Base-by-base conservation (phyloP, 1,140 invertebrate species). In the Eumeta japonica region DNA sequence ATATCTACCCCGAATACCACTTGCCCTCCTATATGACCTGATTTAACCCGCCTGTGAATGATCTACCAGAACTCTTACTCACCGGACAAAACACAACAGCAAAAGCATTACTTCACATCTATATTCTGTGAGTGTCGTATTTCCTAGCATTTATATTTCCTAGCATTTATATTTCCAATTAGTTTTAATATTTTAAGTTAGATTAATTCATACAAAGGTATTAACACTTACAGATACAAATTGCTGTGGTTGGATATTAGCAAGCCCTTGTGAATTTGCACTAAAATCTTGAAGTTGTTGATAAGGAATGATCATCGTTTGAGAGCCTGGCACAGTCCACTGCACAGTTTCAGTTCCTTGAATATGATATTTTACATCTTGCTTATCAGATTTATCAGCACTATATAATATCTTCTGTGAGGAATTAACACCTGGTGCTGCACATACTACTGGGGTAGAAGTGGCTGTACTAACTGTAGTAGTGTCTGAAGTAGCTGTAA, bases 341-440 rank as follows among this genome's bases (percentile, higher is more conserved):
- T 73, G 68, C 47, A 73, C 64, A 4, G 59, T 59, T n/a, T 73
- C 68, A 16, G 58, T 46, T 4, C 66, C 66, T 51, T 73, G 68
- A 35, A 73, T 65, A 28, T 72, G 67, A 39, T 71, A 73, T 32
- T 68, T 71, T 1, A 71, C 46, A 36, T 73, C 68, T n/a, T n/a
- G n/a, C 46, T 70, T 73, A 40, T 73, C 67, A 12, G 61, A 63
- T 37, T 73, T 73, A 28, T 73, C 68, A 5, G 64, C 67, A 39
- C 64, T 68, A 37, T 71, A 74, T 16, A 71, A 41, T n/a, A 71
- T 64, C 46, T 74, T 71, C 39, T 74, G 68, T 34, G 62, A 71
- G 3, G 68, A 48, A 55, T 62, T 74, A 24, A 57, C 65, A 28
- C 62, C 56, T 34, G 58, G 68, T 19, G 68, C 68, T 3, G 68